Evolutionary conservation across 2,113 vertebrate genomes (phyloP), one percentile per base, ranked within the genome.

Genomic region (Sorex fumeus): DNA sequence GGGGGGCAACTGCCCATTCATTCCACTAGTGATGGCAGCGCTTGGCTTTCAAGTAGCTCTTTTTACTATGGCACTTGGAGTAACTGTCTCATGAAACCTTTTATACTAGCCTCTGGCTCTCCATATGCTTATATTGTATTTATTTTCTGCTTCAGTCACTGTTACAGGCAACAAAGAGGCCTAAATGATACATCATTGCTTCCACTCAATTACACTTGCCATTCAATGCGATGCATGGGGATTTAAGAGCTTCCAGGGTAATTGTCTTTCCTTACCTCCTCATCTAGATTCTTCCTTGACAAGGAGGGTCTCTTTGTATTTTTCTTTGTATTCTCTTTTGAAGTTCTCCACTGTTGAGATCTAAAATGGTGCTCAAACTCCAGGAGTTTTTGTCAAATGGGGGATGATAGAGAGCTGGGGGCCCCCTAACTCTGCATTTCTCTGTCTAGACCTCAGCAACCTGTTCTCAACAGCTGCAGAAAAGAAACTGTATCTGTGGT

Each of bases 111-210:
- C 27, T 76, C 12, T 84, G 25, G 8, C 19, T 87, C 8, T 40
- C 27, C 23, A 8, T 18, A 23, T 62, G n/a, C 47, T 57, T 47
- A 32, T 8, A 53, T 30, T 45, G 11, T 36, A 36, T 57, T 57
- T 78, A 43, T 82, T 93, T 91, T 69, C 75, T 75, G 28, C 34
- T 91, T 62, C 12, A 23, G 4, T 78, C 64, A 28, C 45, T 82
- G 36, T 50, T 60, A 32, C 12, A 34, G 12, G 32, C 28, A 78
- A 40, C 18, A 3, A 34, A 69, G 53, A 75, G 72, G 16, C 6
- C 53, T 84, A 72, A 89, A 71, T 45, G 27, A 70, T 12, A 32
- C 1, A 6, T 53, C 30, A 72, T 64, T 76, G 72, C 36, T 91
- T 81, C n/a, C 62, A 34, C 40, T 79, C 28, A 25, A 0, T 64